Base-by-base conservation (phyloP, 2,113 vertebrate species). In the Lonchura striata region DNA sequence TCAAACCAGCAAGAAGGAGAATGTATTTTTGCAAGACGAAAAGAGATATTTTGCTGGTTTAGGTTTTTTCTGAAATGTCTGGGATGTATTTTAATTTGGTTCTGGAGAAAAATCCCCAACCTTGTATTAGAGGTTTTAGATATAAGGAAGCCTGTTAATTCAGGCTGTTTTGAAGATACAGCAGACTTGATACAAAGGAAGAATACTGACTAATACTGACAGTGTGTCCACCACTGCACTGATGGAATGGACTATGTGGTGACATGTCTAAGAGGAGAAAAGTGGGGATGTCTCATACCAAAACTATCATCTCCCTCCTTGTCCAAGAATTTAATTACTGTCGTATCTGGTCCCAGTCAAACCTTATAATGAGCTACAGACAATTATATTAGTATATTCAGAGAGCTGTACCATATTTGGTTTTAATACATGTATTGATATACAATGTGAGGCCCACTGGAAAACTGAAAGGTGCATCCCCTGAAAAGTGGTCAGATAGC, bases 1-100 rank as follows among this genome's bases (percentile, higher is more conserved):
- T 88, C 71, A 68, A 52, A 93, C 10, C 21, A 85, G n/a, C 19
- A 77, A 78, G 60, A 93, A 75, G 86, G 44, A 70, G 20, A 94
- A 83, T 44, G 5, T 52, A 56, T 81, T 85, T 83, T 46, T 31
- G 75, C 7, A 50, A 81, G 35, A 30, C 22, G 54, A 89, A 59
- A 61, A 19, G 18, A 41, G 2, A 25, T 13, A 59, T 27, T 25
- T 22, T 83, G 17, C 20, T 87, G 15, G 6, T 91, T 71, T 16
- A 76, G 12, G 7, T 49, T 87, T 84, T 30, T 30, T 25, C 42
- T 59, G 47, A 81, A 16, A 41, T 71, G 37, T 68, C 79, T 65
- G 37, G 15, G 87, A 86, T 15, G 10, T 41, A 90, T 92, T 78
- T 37, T 74, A n/a, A 44, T 83, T 70, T 77, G 33, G 56, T 88